Percentiles rank a stretch among this genome's conserved stretches.
Conservation (phyloP, 2,888 invertebrate species). For the Thalpophila matura region DNA sequence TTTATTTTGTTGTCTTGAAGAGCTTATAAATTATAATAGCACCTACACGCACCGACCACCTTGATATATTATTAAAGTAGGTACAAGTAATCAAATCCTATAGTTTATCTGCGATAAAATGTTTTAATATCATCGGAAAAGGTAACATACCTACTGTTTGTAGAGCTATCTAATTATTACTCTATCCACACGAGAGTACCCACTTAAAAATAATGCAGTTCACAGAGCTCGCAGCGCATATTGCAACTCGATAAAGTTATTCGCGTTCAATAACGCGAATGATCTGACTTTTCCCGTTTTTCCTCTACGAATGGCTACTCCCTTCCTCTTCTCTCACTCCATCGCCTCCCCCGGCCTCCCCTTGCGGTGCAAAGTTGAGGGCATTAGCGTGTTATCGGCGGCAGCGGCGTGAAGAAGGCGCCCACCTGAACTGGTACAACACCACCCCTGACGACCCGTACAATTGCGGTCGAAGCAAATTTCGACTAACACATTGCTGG, state of each 20-base stretch:
- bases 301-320: constrained; percentile 79
- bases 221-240: constrained; percentile 69
- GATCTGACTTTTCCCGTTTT: constrained; percentile 89
- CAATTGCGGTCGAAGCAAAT: constrained; percentile 61
- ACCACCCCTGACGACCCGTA: constrained; percentile 65
- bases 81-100: too few relatives aligned
- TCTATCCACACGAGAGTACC: constrained; percentile 32
- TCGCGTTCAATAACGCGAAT: constrained; percentile 89
- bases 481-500: constrained; percentile 66
- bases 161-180: constrained; percentile 37
- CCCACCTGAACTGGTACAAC: constrained; percentile 86
- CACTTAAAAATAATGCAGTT: constrained; percentile 49
- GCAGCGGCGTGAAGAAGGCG: constrained; percentile 88
- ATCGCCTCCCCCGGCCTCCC: constrained; percentile 71
- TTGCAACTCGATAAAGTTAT: constrained; percentile 87
- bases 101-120: too few relatives aligned
- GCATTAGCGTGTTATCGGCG: constrained; percentile 91
- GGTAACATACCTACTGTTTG: constrained; percentile 1
- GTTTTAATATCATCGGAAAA: too few relatives aligned
- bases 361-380: constrained; percentile 90
- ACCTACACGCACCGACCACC: constrained; percentile 1
- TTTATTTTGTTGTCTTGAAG: constrained; percentile 1
- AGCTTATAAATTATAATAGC: not conserved
- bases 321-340: constrained; percentile 63
- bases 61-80: not conserved